Evolutionary conservation across 2,113 vertebrate species (phyloP).

Genomic region (Clarias magur): DNA sequence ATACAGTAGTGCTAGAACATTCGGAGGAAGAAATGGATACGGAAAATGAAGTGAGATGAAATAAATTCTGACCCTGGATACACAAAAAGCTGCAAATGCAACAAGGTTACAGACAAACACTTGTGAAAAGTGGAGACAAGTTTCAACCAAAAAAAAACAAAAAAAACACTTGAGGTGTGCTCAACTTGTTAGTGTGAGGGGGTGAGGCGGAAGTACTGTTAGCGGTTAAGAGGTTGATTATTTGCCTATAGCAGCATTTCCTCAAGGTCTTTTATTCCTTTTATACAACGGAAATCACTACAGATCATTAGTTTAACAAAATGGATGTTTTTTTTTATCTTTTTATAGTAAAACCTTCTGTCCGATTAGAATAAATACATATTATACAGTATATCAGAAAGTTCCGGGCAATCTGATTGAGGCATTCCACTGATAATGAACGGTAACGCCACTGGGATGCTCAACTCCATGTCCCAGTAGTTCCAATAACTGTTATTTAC

Average conservation of each 20-base stretch:
- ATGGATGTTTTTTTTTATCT: neutral
- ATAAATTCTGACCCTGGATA: neutral
- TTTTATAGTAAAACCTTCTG: neutral
- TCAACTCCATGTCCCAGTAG: too few relatives aligned
- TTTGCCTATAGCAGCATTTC: neutral
- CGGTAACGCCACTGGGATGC: too few relatives aligned
- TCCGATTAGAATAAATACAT: neutral
- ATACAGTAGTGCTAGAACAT: constrained; percentile 83
- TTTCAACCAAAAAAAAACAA: neutral
- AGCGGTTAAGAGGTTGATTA: neutral
- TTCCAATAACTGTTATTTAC: too few relatives aligned
- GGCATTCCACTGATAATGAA: too few relatives aligned
- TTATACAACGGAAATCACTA: neutral
- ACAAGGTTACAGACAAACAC: neutral
- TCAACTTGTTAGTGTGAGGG: neutral
- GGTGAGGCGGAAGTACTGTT: neutral
- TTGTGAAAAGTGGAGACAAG: neutral
- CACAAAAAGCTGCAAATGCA: neutral
- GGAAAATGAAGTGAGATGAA: neutral
- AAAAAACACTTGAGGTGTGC: too few relatives aligned
- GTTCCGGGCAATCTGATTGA: too few relatives aligned
- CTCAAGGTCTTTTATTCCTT: neutral
- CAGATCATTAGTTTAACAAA: neutral
- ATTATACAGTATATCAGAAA: neutral
- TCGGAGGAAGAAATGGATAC: constrained; percentile 5